These are phyloP conservation scores for Salvelinus fontinalis DNA, from an alignment of 2,113 vertebrate species.

Conservation along the genomic window DNA sequence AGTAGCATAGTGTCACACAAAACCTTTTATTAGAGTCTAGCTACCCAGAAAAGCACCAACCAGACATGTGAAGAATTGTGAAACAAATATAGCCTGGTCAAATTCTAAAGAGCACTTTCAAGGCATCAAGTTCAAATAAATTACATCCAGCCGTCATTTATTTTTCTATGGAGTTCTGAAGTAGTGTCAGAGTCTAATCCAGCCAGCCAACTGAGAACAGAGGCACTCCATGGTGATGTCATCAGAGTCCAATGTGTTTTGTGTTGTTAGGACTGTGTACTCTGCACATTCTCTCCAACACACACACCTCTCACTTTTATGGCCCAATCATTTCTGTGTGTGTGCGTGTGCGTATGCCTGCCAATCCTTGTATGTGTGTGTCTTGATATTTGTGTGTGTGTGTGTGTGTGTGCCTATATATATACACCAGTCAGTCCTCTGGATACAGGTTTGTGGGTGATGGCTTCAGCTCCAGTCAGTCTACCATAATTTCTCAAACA, in stretches of 20 bases:
- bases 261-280: slow-evolving; percentile 43
- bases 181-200: slow-evolving; percentile 30
- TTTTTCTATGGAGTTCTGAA: slow-evolving; percentile 4
- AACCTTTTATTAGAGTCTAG: neutral
- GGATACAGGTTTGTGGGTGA: neutral
- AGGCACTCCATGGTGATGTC: slow-evolving; percentile 36
- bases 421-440: neutral
- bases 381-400: neutral
- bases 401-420: slow-evolving; percentile 16
- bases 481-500: neutral
- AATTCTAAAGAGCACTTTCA: neutral
- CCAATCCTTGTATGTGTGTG: too few species aligned
- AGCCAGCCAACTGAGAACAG: slow-evolving; percentile 46
- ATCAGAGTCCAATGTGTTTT: slow-evolving; percentile 51
- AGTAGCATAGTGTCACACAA: neutral
- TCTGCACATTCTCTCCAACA: slow-evolving; percentile 37
- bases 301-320: slow-evolving; percentile 36
- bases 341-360: too few species aligned
- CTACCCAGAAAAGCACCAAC: too few species aligned
- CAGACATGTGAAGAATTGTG: too few species aligned
- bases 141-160: slow-evolving; percentile 21
- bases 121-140: slow-evolving; percentile 18
- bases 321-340: slow-evolving; percentile 27
- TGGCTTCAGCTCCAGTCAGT: neutral
- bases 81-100: slow-evolving; percentile 5